Evolutionary conservation across 2,888 invertebrate species (phyloP), one percentile per base, ranked within the genome.

Genomic region (Acanthosepion pharaonis): DNA sequence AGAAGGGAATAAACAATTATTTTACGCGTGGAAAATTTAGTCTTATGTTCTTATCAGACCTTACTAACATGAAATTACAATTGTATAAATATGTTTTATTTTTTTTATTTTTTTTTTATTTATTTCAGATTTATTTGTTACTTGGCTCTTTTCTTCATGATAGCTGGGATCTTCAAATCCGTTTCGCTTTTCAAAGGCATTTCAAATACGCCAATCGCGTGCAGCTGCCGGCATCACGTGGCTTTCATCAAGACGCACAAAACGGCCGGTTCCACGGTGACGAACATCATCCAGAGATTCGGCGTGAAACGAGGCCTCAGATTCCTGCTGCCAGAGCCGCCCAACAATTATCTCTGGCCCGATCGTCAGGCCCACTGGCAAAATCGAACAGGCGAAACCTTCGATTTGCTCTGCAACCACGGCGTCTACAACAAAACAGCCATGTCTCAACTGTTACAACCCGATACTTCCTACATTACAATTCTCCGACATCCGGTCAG

Each of bases 171-270:
- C 78, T 78, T 18, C n/a, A 78, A 33, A n/a, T 33, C 78, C 3
- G n/a, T 11, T 78, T 4, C n/a, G 1, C 15, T n/a, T 5, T 33
- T 15, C 5, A n/a, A 78, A 33, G 15, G 33, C 11, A 78, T 11
- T n/a, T 33, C n/a, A n/a, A 78, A 78, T n/a, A 18, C n/a, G 6
- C n/a, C 78, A 78, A 33, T 18, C 11, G 5, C 78, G 78, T 94
- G 94, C 42, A 18, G 3, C 42, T n/a, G 53, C 33, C 59, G 23
- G 1, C 28, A 33, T 20, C 94, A 42, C 42, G 48, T 94, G 20
- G 94, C 55, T 8, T 96, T 96, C 92, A 92, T 96, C 3, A 96
- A 97, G 95, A 95, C 96, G 6, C 97, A 97, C 96, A 96, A 96
- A 95, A 95, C 96, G 15, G 97, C 96, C 15, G 96, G 96, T 94